These are phyloP conservation scores for Dasysyrphus tricinctus DNA, from an alignment of 2,888 invertebrate genomes.

Conservation along the genomic window DNA sequence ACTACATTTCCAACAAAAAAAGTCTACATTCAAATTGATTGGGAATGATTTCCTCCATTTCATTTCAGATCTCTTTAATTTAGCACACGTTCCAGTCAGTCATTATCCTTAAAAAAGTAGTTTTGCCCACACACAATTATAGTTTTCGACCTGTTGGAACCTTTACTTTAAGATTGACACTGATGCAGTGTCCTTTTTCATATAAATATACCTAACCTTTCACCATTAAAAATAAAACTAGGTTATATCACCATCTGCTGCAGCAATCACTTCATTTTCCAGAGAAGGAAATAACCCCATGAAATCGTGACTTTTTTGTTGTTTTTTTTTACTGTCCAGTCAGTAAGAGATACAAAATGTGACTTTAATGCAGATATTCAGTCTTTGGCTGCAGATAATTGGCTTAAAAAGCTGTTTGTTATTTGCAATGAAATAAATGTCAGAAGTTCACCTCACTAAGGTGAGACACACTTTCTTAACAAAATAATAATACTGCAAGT, in stretches of 20 bases:
- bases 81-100: too few relatives aligned
- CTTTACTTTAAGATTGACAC: not conserved
- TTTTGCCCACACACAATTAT: not conserved
- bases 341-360: slow-evolving; percentile 6
- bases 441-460: slow-evolving; percentile 49
- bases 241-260: slow-evolving; percentile 57
- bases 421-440: slow-evolving; percentile 57
- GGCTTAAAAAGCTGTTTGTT: slow-evolving; percentile 41
- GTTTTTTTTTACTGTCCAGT: slow-evolving; percentile 4
- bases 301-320: slow-evolving; percentile 51
- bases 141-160: not conserved
- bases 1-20: too few relatives aligned
- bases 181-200: too few relatives aligned
- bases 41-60: too few relatives aligned
- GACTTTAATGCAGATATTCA: slow-evolving; percentile 27
- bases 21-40: too few relatives aligned
- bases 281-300: slow-evolving; percentile 41
- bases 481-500: slow-evolving; percentile 16
- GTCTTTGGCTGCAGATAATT: slow-evolving; percentile 51
- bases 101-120: too few relatives aligned
- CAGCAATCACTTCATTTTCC: slow-evolving; percentile 39
- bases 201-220: not conserved
- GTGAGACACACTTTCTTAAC: slow-evolving; percentile 59
- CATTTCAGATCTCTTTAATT: too few relatives aligned
- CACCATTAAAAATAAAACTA: slow-evolving; percentile 7